These are phyloP conservation scores for Lochmaea capreae DNA, from an alignment of 2,888 invertebrate genomes.

Conservation along the genomic window DNA sequence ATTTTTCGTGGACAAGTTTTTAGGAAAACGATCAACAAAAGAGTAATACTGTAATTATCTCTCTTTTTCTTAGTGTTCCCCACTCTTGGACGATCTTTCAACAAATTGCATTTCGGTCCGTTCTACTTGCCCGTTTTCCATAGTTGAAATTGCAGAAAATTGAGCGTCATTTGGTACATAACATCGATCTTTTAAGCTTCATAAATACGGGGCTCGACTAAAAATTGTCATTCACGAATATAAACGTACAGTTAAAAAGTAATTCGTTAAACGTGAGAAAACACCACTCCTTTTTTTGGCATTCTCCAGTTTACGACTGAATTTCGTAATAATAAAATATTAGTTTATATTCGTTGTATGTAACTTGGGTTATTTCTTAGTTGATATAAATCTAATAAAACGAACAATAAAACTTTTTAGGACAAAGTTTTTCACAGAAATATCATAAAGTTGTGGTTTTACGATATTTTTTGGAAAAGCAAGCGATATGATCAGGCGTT, in stretches of 20 bases:
- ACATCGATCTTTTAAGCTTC: background rate
- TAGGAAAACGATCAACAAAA: slow-evolving; percentile 54
- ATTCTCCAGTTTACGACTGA: slow-evolving; percentile 39
- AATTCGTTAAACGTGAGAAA: background rate
- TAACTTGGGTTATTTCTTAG: slow-evolving; percentile 26
- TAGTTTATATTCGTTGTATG: slow-evolving; percentile 40
- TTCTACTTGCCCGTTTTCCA: slow-evolving; percentile 13
- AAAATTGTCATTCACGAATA: background rate
- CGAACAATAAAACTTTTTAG: slow-evolving; percentile 32
- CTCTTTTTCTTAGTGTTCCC: slow-evolving; percentile 1
- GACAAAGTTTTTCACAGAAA: slow-evolving; percentile 27
- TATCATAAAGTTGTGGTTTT: slow-evolving; percentile 11
- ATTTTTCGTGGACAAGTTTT: slow-evolving; percentile 59
- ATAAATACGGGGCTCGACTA: no score
- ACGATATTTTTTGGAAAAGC: slow-evolving; percentile 2
- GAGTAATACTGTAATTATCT: slow-evolving; percentile 17
- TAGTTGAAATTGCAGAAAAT: slow-evolving; percentile 12
- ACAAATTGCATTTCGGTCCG: slow-evolving; percentile 12
- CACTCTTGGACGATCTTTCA: background rate
- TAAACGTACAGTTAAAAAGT: background rate
- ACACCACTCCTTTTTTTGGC: slow-evolving; percentile 32
- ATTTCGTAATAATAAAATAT: slow-evolving; percentile 38
- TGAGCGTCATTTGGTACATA: background rate
- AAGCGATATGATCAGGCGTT: background rate
- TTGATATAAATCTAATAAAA: slow-evolving; percentile 42